Evolutionary conservation across 2,888 invertebrate species (phyloP).

Genomic region (Serripes groenlandicus): DNA sequence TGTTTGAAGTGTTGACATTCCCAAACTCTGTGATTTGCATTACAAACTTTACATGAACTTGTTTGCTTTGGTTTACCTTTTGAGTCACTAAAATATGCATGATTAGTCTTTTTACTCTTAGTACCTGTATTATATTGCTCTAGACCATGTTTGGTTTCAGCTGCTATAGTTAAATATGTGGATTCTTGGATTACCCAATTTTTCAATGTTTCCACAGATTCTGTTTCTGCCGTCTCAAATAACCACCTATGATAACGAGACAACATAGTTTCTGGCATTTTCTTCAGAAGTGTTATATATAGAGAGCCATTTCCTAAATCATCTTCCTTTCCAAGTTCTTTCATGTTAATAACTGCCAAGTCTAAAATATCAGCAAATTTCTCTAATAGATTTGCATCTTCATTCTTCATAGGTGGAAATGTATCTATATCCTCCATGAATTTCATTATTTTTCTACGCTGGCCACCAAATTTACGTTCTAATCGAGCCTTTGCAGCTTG

Average conservation of each 20-base stretch:
- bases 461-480: slow-evolving; percentile 42
- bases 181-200: slow-evolving; percentile 31
- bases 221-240: slow-evolving; percentile 23
- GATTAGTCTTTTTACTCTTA: neutral
- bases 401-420: slow-evolving; percentile 20
- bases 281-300: slow-evolving; percentile 33
- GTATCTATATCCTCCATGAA: slow-evolving; percentile 40
- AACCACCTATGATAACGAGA: slow-evolving; percentile 37
- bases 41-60: slow-evolving; percentile 10
- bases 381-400: slow-evolving; percentile 33
- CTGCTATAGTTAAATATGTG: slow-evolving; percentile 24
- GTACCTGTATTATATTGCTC: neutral
- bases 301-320: slow-evolving; percentile 39
- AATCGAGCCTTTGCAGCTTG: slow-evolving; percentile 43
- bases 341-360: slow-evolving; percentile 44
- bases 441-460: slow-evolving; percentile 18
- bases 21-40: slow-evolving; percentile 17
- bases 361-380: slow-evolving; percentile 50
- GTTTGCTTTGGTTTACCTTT: neutral
- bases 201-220: slow-evolving; percentile 38
- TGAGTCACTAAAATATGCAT: neutral
- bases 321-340: slow-evolving; percentile 20
- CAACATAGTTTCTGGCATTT: slow-evolving; percentile 42
- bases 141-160: slow-evolving; percentile 19
- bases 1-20: slow-evolving; percentile 18